Conservation (phyloP, 2,888 invertebrate genomes). For the Scaptomyza caliginosa region DNA sequence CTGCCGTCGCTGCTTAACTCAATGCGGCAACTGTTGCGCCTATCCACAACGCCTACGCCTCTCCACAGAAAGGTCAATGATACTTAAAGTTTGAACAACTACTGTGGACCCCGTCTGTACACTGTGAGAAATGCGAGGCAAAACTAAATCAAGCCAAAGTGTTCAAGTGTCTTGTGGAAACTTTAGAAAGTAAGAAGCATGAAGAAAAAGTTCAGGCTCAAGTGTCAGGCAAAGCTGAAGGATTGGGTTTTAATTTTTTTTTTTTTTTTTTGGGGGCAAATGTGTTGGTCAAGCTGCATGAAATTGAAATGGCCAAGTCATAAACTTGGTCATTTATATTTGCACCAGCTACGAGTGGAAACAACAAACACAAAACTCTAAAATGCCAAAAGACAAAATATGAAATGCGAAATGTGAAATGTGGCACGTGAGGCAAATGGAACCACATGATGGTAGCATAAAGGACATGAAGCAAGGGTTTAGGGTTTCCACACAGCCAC, state of each 20-base stretch:
- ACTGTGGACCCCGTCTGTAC: slow-evolving; percentile 14
- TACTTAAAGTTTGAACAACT: slow-evolving; percentile 74
- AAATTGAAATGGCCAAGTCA: slow-evolving; percentile 76
- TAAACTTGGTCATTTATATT: slow-evolving; percentile 76
- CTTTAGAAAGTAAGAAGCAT: slow-evolving; percentile 49
- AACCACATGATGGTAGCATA: slow-evolving; percentile 19
- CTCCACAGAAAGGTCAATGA: slow-evolving; percentile 68
- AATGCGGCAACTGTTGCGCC: slow-evolving; percentile 71
- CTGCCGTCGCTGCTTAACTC: slow-evolving; percentile 64
- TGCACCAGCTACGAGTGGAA: slow-evolving; percentile 51
- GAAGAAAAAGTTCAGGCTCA: slow-evolving; percentile 47
- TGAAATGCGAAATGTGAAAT: slow-evolving; percentile 53
- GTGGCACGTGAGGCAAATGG: slow-evolving; percentile 41
- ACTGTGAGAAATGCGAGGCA: slow-evolving; percentile 10
- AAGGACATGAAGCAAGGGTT: slow-evolving; percentile 12
- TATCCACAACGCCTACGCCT: slow-evolving; percentile 11
- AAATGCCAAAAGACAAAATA: slow-evolving; percentile 58
- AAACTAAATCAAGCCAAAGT: slow-evolving; percentile 36
- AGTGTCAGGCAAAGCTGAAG: too few relatives aligned
- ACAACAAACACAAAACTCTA: slow-evolving; percentile 35
- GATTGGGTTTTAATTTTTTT: too few relatives aligned
- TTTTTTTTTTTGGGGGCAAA: too few relatives aligned
- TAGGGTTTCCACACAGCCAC: slow-evolving; percentile 10
- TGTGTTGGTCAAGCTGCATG: slow-evolving; percentile 75
- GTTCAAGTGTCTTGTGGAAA: slow-evolving; percentile 69